phyloP scores from a whole-genome alignment of 64 coral and sea anemone species.

The Dendronephthya gigantea region DNA sequence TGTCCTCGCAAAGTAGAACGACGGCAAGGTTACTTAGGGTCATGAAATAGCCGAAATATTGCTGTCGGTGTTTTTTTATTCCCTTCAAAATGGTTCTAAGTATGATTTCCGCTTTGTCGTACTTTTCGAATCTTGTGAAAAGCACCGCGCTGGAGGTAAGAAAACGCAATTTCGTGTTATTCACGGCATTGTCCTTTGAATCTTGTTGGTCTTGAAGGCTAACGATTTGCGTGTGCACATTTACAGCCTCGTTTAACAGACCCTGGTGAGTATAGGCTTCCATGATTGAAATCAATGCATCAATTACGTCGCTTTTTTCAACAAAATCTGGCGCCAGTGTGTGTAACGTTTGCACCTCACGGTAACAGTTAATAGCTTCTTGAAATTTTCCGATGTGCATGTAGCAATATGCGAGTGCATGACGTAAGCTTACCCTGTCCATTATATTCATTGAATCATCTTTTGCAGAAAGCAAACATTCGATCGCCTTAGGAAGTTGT shows the following conservation, averaged over 20 bases:
- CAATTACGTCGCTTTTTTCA: background rate
- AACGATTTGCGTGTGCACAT: too few species aligned
- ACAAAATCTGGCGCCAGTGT: background rate
- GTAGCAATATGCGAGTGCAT: background rate
- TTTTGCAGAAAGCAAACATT: constrained; percentile 2
- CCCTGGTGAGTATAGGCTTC: background rate
- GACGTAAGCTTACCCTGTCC: background rate
- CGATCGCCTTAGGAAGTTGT: background rate
- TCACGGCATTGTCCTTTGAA: too few species aligned
- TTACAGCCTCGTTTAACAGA: too few species aligned
- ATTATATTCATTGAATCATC: background rate
- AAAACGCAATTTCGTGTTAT: background rate
- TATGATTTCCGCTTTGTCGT: too few species aligned
- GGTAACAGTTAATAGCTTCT: background rate
- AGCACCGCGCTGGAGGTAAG: too few species aligned
- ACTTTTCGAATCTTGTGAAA: too few species aligned
- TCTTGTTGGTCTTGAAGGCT: too few species aligned
- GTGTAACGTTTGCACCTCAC: background rate
- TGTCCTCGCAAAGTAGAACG: background rate
- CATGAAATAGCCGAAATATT: background rate
- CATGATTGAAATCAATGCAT: background rate
- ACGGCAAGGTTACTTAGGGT: background rate
- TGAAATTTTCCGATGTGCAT: background rate
- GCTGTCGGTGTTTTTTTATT: background rate
- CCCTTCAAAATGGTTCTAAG: too few species aligned